These are phyloP conservation scores for Cyrtonyx montezumae DNA, from an alignment of 2,113 vertebrate species.

Conservation along the genomic window DNA sequence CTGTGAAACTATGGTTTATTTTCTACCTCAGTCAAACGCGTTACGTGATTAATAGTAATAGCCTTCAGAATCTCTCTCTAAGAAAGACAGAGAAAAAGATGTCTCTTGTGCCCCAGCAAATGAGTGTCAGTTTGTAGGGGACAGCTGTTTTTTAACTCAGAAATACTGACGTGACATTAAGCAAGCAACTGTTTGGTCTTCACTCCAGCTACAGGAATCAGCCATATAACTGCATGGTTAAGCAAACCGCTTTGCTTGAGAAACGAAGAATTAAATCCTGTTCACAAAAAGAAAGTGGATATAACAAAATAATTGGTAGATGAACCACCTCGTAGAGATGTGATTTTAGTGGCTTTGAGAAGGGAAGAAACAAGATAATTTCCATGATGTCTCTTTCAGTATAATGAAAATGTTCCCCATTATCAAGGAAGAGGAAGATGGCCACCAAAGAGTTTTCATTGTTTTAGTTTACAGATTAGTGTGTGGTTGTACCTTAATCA, in stretches of 20 bases:
- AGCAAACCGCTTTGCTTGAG: conserved; percentile 15
- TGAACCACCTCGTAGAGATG: conserved; percentile 20
- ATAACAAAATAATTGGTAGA: conserved; percentile 27
- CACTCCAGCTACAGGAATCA: not conserved
- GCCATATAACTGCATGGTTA: not conserved
- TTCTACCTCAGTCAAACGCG: not conserved
- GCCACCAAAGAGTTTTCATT: conserved; percentile 17
- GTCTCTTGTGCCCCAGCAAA: conserved; percentile 1
- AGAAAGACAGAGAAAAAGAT: conserved; percentile 1
- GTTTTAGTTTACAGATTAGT: conserved; percentile 10
- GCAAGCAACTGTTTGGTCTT: conserved; percentile 3
- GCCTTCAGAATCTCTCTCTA: not conserved
- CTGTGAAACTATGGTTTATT: conserved; percentile 15
- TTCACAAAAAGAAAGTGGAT: conserved; percentile 35
- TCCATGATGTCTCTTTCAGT: not conserved
- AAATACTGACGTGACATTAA: not conserved
- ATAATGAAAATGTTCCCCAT: conserved; percentile 37
- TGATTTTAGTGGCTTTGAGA: conserved; percentile 21
- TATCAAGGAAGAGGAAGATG: conserved; percentile 44
- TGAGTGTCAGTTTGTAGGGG: not conserved
- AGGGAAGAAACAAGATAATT: conserved; percentile 6
- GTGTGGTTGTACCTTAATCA: conserved; percentile 41
- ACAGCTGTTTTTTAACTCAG: not conserved
- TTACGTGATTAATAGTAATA: conserved; percentile 3
- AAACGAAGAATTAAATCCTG: conserved; percentile 43